These are phyloP conservation scores for Acronicta aceris DNA, from an alignment of 2,888 invertebrate species.

Conservation along the genomic window DNA sequence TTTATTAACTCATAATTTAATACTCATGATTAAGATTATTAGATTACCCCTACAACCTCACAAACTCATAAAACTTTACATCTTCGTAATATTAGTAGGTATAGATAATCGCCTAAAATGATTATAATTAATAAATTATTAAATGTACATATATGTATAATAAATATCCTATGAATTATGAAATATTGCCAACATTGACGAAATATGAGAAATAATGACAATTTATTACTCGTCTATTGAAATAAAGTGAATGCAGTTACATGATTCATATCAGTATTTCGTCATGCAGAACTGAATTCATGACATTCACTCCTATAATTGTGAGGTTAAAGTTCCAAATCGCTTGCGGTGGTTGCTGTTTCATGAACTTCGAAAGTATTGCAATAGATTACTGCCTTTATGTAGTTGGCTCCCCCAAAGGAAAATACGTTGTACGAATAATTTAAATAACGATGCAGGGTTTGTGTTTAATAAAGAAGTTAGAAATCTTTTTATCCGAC, in stretches of 20 bases:
- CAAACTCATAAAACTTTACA: too few relatives aligned
- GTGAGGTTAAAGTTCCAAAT: conserved; percentile 24
- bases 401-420: neutral
- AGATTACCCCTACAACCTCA: too few relatives aligned
- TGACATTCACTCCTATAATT: conserved; percentile 12
- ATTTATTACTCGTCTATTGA: conserved; percentile 7
- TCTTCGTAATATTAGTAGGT: too few relatives aligned
- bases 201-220: conserved; percentile 9
- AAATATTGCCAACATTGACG: neutral
- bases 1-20: too few relatives aligned
- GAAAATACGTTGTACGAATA: neutral
- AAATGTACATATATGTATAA: too few relatives aligned
- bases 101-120: too few relatives aligned
- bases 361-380: conserved; percentile 30
- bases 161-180: neutral
- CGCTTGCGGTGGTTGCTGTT: conserved; percentile 13
- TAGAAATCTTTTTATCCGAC: neutral
- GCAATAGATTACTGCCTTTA: conserved; percentile 12
- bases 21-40: too few relatives aligned
- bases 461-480: neutral
- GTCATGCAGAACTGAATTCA: conserved; percentile 27
- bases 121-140: too few relatives aligned
- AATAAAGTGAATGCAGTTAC: conserved; percentile 21
- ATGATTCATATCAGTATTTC: conserved; percentile 43
- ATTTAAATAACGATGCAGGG: neutral